Evolutionary conservation across 1,140 invertebrate species (phyloP), one percentile per base, ranked within the genome.

Genomic region (Papilio helenus): DNA sequence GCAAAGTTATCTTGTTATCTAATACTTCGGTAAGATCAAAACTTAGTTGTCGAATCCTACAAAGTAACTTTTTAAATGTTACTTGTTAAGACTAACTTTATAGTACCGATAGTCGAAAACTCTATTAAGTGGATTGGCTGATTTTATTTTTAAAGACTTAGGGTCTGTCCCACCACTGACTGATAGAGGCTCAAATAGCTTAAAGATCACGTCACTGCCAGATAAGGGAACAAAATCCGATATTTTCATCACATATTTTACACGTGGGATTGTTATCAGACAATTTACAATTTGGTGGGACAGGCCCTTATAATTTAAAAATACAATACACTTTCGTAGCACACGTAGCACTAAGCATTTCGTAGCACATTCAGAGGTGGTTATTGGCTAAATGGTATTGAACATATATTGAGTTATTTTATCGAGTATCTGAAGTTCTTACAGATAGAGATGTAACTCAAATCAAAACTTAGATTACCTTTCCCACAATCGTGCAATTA

Each of bases 401-500:
- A 26, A 65, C 1, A 65, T 16, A 65, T 26, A 4, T 65, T 29
- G 5, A 12, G 3, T n/a, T 9, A n/a, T 18, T 20, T 55, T 55
- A n/a, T 7, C 18, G 5, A 20, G 18, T 0, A 1, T 55, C 51
- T 9, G 0, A 55, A n/a, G 5, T 20, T 29, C 20, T 1, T 20
- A 58, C n/a, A 20, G 20, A 55, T 26, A 26, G 20, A 65, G 23
- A 65, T 65, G 23, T 34, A 16, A 65, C 26, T 65, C n/a, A 74
- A 81, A 29, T 76, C 72, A 68, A 73, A 72, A 58, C 51, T 44
- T 55, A 58, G 16, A 44, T 71, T 49, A 49, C 42, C 26, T 49
- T 71, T 23, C 65, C 39, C 42, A 72, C 72, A 79, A 71, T 26
- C 46, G 61, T 23, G 26, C 61, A 79, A 72, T 49, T 49, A 39